Evolutionary conservation across 2,113 vertebrate genomes (phyloP).

Genomic region (Spizaetus ornatus): DNA sequence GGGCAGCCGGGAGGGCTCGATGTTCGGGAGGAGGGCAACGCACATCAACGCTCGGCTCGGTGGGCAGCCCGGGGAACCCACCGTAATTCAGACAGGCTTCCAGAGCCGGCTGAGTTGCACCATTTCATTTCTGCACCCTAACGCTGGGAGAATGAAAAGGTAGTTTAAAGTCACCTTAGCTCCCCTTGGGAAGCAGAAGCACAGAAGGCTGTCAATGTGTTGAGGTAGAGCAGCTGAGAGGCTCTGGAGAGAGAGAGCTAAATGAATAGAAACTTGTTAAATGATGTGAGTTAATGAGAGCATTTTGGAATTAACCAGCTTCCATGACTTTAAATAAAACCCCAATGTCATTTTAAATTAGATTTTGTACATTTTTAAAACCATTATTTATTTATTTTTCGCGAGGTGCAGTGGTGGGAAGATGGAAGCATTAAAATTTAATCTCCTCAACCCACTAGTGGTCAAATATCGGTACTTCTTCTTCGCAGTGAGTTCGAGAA

Average conservation of each 20-base stretch:
- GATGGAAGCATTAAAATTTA: neutral
- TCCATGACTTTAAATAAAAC: constrained; percentile 68
- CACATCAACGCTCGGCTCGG: fast-evolving
- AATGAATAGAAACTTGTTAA: constrained; percentile 70
- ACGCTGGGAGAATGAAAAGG: neutral
- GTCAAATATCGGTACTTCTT: neutral
- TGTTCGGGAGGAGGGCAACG: fast-evolving
- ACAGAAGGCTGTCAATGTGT: constrained; percentile 66
- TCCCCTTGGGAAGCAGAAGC: constrained; percentile 50
- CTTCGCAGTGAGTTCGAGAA: neutral
- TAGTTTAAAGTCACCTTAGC: constrained; percentile 58
- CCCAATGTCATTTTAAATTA: constrained; percentile 69
- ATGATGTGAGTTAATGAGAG: constrained; percentile 69
- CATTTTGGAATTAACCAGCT: constrained; percentile 69
- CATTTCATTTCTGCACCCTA: neutral
- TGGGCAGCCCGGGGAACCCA: neutral
- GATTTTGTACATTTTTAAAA: constrained; percentile 59
- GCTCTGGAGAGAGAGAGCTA: constrained; percentile 65
- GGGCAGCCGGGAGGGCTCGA: fast-evolving
- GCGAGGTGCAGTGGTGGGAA: neutral
- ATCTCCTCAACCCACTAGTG: constrained; percentile 5
- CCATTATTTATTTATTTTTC: constrained; percentile 22
- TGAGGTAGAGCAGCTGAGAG: constrained; percentile 63
- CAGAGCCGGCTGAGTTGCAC: neutral
- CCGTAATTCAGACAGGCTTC: neutral